phyloP scores from a whole-genome alignment of 2,113 vertebrate species.

The Tragelaphus buxtoni region DNA sequence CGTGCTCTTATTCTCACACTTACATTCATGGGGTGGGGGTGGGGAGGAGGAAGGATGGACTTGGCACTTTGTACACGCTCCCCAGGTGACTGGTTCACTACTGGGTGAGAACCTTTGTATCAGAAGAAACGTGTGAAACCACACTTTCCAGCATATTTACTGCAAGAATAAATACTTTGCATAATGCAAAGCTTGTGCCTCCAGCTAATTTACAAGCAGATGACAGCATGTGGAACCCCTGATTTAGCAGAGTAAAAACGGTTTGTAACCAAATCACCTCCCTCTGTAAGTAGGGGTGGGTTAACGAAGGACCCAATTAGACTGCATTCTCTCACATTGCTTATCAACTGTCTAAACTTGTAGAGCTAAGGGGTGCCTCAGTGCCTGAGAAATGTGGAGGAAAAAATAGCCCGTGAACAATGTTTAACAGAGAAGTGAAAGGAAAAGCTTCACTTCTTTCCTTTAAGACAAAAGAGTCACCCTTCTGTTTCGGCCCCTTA shows the following conservation, averaged over 20 bases:
- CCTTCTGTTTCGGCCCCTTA: not conserved
- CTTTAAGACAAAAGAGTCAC: not conserved
- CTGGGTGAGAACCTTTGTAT: not conserved
- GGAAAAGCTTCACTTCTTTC: not conserved
- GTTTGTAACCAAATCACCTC: not conserved
- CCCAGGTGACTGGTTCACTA: not conserved
- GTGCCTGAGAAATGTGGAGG: not conserved
- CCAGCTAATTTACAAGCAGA: conserved; percentile 38
- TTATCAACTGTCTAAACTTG: not conserved
- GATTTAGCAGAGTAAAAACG: conserved; percentile 1
- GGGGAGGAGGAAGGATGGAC: not conserved
- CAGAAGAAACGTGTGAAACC: conserved; percentile 55
- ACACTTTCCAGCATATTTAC: conserved; percentile 55
- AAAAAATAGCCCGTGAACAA: not conserved
- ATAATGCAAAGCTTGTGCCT: conserved; percentile 45
- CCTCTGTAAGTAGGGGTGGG: not conserved
- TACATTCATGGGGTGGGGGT: not conserved
- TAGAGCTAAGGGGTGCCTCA: not conserved
- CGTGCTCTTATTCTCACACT: not conserved
- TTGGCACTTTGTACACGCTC: not conserved
- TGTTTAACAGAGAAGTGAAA: not conserved
- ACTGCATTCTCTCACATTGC: not conserved
- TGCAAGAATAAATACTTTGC: conserved; percentile 56
- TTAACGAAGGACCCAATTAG: not conserved
- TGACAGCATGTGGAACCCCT: not conserved